Evolutionary conservation across 37 sponge, comb jelly and placozoan genomes (phyloP), one percentile per base, ranked within the genome.

Genomic region (Crambe crambe): DNA sequence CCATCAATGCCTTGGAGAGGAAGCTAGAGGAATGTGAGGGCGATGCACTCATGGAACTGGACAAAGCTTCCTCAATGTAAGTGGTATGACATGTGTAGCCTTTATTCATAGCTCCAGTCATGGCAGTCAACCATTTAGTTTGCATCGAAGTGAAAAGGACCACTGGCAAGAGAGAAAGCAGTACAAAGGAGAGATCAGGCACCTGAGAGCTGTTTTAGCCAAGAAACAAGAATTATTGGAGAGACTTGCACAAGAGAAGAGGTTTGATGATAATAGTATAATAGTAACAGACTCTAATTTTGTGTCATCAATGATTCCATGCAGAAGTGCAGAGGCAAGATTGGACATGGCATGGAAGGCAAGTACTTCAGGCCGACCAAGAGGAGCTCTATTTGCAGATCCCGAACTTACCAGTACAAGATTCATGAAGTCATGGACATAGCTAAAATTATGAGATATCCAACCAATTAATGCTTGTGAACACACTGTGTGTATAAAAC

Each of bases 181-280:
- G 51, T 73, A 82, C 54, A 1, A 41, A 61, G 32, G 34, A 29
- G 82, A 82, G 65, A 63, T 73, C 47, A 62, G 32, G 6, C 61
- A 73, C 26, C 65, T 82, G 36, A n/a, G 54, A 32, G 20, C 43
- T 6, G 36, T 73, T 4, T 74, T 82, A 37, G 36, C 1, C 37
- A 44, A 35, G 68, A 79, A 47, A 42, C 79, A 79, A 76, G 63
- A 9, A 29, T 42, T 37, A 36, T 26, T 73, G 10, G 4, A 70
- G 26, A 9, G 20, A 40, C 23, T 42, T 1, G 15, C 71, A 40
- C 42, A 70, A 12, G 66, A 65, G 3, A 65, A 65, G 34, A 29
- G 66, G 66, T 65, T 20, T 31, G 32, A 31, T 65, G 12, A 20
- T 30, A 65, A 65, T 12, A 58, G 2, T 4, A 12, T 18, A 26